Percentiles rank a stretch among this genome's conserved stretches.
phyloP scores from a whole-genome alignment of 2,797 vertebrate species.

The Silurus lanzhouensis region DNA sequence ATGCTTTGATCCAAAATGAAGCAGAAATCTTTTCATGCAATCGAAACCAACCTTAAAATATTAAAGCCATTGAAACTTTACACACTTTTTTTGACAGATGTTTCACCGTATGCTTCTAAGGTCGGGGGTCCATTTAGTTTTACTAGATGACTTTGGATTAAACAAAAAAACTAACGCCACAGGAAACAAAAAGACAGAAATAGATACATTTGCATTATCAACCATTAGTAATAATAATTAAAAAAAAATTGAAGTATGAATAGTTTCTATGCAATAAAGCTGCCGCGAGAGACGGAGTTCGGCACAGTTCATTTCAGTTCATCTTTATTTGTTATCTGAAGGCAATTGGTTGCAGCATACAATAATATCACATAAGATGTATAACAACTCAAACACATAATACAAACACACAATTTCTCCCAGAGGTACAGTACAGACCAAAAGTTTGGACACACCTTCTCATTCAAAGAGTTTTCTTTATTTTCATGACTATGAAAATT shows the following conservation, averaged over 20 bases:
- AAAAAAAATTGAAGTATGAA: not conserved
- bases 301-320: not conserved
- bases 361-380: no score
- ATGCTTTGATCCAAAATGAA: no score
- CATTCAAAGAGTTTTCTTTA: no score
- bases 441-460: no score
- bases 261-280: not conserved
- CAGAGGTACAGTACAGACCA: no score
- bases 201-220: not conserved
- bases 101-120: not conserved
- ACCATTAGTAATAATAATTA: not conserved
- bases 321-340: no score
- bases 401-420: no score
- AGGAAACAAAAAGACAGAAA: not conserved
- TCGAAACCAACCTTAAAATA: not conserved
- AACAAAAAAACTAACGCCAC: not conserved
- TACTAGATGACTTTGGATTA: not conserved
- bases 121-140: slow-evolving; percentile 10
- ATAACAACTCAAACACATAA: no score
- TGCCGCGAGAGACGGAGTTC: not conserved
- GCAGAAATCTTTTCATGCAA: not conserved
- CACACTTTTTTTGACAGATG: not conserved
- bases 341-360: no score
- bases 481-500: no score
- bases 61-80: not conserved